phyloP scores from a whole-genome alignment of 2,113 vertebrate species.

The Barbus barbus region DNA sequence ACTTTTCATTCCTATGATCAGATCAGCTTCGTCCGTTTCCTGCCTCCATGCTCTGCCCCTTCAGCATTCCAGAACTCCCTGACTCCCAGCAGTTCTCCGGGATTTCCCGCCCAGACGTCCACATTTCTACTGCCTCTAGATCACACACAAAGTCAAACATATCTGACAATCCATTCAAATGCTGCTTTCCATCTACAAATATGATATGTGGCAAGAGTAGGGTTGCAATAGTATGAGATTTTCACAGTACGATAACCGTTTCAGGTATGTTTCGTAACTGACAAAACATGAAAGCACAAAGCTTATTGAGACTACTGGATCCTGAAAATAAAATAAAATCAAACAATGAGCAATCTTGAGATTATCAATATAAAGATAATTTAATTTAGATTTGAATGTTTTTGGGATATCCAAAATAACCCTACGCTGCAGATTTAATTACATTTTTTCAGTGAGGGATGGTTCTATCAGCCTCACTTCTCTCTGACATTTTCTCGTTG shows the following conservation, averaged over 20 bases:
- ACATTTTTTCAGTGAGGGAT: background rate
- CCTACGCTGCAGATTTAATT: background rate
- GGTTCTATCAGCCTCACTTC: background rate
- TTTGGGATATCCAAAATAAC: background rate
- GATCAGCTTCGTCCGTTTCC: slow-evolving; percentile 48
- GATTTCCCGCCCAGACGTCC: slow-evolving; percentile 39
- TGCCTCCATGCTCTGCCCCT: slow-evolving; percentile 36
- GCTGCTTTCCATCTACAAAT: background rate
- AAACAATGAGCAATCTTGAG: no score
- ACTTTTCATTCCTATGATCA: slow-evolving; percentile 49
- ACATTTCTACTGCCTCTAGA: slow-evolving; percentile 28
- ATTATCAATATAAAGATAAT: background rate
- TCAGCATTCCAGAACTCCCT: slow-evolving; percentile 60
- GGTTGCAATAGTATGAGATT: background rate
- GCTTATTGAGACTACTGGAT: background rate
- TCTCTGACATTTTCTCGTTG: background rate
- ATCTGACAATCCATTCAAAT: slow-evolving; percentile 16
- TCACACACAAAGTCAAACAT: slow-evolving; percentile 11
- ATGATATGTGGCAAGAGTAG: background rate
- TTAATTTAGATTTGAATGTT: background rate
- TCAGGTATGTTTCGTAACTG: background rate
- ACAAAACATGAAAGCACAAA: background rate
- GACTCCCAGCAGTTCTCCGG: slow-evolving; percentile 45
- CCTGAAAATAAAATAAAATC: background rate
- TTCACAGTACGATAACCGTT: background rate